phyloP scores from a whole-genome alignment of 2,113 vertebrate genomes.

The Alligator mississippiensis region DNA sequence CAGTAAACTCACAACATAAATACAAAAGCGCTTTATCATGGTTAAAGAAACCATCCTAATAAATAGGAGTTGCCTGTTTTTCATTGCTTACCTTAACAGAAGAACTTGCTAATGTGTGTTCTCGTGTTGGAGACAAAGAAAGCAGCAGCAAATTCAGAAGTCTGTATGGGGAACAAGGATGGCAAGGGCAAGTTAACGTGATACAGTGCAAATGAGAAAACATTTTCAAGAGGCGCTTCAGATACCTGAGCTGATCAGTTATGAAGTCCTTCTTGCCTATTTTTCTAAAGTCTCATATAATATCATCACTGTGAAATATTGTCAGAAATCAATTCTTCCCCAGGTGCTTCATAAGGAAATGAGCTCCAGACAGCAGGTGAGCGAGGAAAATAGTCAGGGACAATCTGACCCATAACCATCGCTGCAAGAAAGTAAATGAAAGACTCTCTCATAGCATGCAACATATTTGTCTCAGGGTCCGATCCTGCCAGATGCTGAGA shows the following conservation, averaged over 20 bases:
- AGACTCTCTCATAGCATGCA: constrained; percentile 1
- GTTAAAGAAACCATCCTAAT: neutral
- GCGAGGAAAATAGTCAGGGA: neutral
- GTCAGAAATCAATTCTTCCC: constrained; percentile 11
- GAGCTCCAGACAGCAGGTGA: constrained; percentile 34
- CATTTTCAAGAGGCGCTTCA: neutral
- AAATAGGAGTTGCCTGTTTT: neutral
- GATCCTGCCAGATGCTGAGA: neutral
- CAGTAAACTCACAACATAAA: neutral
- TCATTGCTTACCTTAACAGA: neutral
- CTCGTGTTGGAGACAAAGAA: neutral
- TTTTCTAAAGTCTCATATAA: neutral
- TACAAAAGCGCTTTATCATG: neutral
- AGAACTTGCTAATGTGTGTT: neutral
- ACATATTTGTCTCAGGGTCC: neutral
- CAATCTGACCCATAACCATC: neutral
- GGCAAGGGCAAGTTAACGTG: neutral
- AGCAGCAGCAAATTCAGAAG: neutral
- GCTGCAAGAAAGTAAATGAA: constrained; percentile 22
- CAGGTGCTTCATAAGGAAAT: constrained; percentile 26
- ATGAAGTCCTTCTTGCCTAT: neutral
- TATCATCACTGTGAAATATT: neutral
- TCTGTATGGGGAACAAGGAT: neutral
- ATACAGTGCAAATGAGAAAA: neutral
- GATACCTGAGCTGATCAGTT: neutral